phyloP scores from a whole-genome alignment of 2,888 invertebrate species.

The Brachylomia viminalis region DNA sequence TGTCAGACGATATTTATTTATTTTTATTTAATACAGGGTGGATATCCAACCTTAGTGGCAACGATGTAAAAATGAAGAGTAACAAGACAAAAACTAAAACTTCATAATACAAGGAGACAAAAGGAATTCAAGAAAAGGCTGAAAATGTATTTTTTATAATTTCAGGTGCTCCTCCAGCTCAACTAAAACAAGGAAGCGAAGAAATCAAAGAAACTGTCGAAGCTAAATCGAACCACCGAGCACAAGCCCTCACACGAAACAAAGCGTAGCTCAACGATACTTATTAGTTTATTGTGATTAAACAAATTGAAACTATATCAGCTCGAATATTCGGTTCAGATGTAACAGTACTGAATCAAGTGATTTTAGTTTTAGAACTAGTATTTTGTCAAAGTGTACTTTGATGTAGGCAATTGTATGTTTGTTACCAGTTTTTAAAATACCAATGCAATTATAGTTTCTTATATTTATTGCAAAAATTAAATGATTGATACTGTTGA shows the following conservation, averaged over 20 bases:
- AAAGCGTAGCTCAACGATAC: constrained; percentile 53
- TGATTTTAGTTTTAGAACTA: constrained; percentile 49
- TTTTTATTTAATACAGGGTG: neutral
- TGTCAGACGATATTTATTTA: too few species aligned
- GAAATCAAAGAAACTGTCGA: constrained; percentile 61
- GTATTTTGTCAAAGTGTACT: constrained; percentile 12
- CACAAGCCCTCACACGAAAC: constrained; percentile 54
- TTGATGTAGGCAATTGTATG: constrained; percentile 32
- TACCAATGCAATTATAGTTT: constrained; percentile 46
- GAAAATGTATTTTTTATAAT: neutral
- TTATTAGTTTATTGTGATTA: constrained; percentile 29
- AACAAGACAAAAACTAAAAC: neutral
- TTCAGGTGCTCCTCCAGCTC: constrained; percentile 48
- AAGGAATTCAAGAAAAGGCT: neutral
- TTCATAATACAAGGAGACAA: too few species aligned
- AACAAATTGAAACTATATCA: constrained; percentile 45
- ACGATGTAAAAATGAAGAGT: neutral
- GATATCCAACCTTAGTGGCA: neutral
- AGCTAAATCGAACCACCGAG: constrained; percentile 50
- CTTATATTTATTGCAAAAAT: constrained; percentile 63
- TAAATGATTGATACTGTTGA: constrained; percentile 44
- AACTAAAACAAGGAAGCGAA: constrained; percentile 53
- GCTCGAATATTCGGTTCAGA: constrained; percentile 37
- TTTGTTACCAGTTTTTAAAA: constrained; percentile 65
- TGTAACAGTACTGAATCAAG: constrained; percentile 30